phyloP scores from a whole-genome alignment of 1,140 invertebrate genomes.

The Ylistrum balloti region DNA sequence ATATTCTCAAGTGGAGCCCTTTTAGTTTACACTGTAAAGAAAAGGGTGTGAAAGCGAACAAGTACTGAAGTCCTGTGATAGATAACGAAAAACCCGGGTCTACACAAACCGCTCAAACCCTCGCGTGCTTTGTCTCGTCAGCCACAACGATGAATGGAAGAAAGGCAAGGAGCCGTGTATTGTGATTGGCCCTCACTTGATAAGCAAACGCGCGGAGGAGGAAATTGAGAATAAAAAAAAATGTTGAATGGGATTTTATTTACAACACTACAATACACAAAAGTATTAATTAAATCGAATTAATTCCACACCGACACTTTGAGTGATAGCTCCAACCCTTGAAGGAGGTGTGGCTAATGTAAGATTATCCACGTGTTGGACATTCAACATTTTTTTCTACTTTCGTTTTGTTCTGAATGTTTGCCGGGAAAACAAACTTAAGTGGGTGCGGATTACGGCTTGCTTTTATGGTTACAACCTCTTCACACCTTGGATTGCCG shows the following conservation, averaged over 20 bases:
- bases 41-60: slow-evolving; percentile 29
- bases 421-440: slow-evolving; percentile 10
- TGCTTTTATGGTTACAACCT: not conserved
- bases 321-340: not conserved
- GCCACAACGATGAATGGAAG: not conserved
- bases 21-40: slow-evolving; percentile 35
- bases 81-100: not conserved
- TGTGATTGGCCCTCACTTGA: not conserved
- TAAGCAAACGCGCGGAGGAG: slow-evolving; percentile 31
- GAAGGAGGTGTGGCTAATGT: not conserved
- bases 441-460: not conserved
- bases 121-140: not conserved
- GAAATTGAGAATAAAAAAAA: slow-evolving; percentile 9
- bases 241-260: slow-evolving; percentile 1
- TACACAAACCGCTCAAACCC: not conserved
- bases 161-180: not conserved
- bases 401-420: slow-evolving; percentile 9
- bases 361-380: not conserved
- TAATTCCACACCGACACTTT: not conserved
- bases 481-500: not conserved
- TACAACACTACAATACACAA: slow-evolving; percentile 2
- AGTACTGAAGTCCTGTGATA: not conserved
- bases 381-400: slow-evolving; percentile 30
- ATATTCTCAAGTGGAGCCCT: slow-evolving; percentile 1
- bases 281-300: slow-evolving; percentile 10